Evolutionary conservation across 2,797 vertebrate species (phyloP), one percentile per base, ranked within the genome.

Genomic region (Clarias fuscus): DNA sequence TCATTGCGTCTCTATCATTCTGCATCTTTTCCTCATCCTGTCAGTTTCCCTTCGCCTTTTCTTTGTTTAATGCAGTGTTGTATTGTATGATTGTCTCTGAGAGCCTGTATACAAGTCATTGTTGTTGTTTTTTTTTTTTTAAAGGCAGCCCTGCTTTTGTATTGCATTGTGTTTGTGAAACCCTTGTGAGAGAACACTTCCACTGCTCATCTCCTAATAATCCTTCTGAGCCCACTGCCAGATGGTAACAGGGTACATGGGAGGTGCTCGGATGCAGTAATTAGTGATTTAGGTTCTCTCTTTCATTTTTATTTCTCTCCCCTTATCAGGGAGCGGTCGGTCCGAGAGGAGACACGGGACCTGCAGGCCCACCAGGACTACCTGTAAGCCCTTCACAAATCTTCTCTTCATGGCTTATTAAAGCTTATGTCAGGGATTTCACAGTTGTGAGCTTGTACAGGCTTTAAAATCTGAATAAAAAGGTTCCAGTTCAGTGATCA

Each of bases 301-400:
- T 72, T 88, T 76, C 68, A 56, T 83, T 14, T 82, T 27, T 30
- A 81, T 81, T 64, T 84, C 17, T 86, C n/a, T 85, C 37, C 33
- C 79, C 37, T 53, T 73, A 37, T 18, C 87, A 96, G 96, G 96
- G 96, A 64, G 86, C 91, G 15, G 58, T 93, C 17, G 96, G 96
- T n/a, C 92, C 92, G 30, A 93, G 88, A 89, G 96, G 96, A 76
- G 96, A 96, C 87, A 20, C 90, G 1, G 96, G 96, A 24, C 90
- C 76, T 8, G 85, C 92, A 0, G 96, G 96, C 0, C 91, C 91
- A 2, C 94, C 95, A 0, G 96, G 96, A 1, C 93, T 90, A 5
- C 95, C 95, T 24, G 96, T 96, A 90, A 95, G 95, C 88, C 70
- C 48, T 53, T 56, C 33, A 5, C 33, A 6, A 81, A 22, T 56